Conservation (phyloP, 2,113 vertebrate genomes). For the Paramisgurnus dabryanus region DNA sequence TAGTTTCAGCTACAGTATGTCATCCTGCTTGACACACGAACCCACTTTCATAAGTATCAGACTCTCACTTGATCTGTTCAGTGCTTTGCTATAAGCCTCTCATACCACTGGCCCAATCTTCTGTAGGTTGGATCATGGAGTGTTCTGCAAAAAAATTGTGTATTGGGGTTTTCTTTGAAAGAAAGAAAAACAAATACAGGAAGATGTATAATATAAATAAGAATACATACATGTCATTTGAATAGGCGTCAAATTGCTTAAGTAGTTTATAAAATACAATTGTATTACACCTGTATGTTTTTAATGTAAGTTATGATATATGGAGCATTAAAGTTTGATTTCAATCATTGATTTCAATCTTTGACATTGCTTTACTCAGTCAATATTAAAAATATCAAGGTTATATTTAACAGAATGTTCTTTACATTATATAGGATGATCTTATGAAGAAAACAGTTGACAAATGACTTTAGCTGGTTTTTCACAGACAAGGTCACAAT, state of each 20-base stretch:
- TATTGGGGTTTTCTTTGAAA: not conserved
- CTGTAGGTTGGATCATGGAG: not conserved
- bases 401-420: no score
- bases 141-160: not conserved
- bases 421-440: no score
- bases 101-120: not conserved
- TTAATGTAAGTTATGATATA: no score
- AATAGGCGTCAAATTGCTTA: not conserved
- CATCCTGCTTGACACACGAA: slow-evolving; percentile 27
- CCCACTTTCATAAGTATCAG: not conserved
- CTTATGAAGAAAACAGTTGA: no score
- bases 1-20: slow-evolving; percentile 18
- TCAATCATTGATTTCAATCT: no score
- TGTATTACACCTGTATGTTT: no score
- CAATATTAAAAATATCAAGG: no score
- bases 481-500: no score
- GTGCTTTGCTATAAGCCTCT: not conserved
- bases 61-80: not conserved
- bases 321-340: no score
- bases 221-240: not conserved
- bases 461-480: no score
- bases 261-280: no score
- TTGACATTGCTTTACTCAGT: no score
- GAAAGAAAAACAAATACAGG: not conserved
- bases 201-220: not conserved